Evolutionary conservation across 2,797 vertebrate genomes (phyloP).

Genomic region (Prunella strophiata): DNA sequence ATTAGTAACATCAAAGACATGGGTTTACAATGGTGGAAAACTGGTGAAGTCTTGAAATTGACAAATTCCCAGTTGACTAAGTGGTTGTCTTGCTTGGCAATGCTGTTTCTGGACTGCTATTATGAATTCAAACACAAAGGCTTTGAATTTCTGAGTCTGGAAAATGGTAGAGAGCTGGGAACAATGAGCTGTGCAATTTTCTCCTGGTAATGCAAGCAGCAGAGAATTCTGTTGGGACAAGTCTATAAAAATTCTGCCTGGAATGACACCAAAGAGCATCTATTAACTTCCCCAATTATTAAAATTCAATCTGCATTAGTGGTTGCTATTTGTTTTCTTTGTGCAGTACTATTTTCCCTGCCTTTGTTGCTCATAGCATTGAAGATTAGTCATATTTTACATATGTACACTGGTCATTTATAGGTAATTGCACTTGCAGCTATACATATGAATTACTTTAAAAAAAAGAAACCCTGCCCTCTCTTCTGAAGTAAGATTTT

Average conservation of each 20-base stretch:
- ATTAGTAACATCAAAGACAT: neutral
- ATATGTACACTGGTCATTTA: neutral
- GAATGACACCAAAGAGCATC: neutral
- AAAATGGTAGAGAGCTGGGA: neutral
- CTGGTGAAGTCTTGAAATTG: neutral
- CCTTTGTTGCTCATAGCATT: neutral
- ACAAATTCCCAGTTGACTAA: neutral
- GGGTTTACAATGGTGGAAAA: neutral
- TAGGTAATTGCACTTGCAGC: neutral
- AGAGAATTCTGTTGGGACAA: conserved; percentile 3
- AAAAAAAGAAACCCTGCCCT: neutral
- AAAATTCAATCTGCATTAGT: neutral
- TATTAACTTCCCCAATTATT: neutral
- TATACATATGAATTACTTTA: neutral
- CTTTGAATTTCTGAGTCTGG: neutral
- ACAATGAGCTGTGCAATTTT: conserved; percentile 20
- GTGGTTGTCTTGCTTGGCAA: neutral
- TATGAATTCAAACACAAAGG: neutral
- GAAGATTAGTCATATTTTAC: neutral
- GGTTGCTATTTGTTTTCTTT: neutral
- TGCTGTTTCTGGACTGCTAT: neutral
- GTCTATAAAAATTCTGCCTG: neutral
- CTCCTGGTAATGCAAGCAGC: neutral
- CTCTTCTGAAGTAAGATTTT: neutral
- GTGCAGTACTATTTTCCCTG: neutral